phyloP scores from a whole-genome alignment of 2,113 vertebrate genomes.

The Ictalurus furcatus region DNA sequence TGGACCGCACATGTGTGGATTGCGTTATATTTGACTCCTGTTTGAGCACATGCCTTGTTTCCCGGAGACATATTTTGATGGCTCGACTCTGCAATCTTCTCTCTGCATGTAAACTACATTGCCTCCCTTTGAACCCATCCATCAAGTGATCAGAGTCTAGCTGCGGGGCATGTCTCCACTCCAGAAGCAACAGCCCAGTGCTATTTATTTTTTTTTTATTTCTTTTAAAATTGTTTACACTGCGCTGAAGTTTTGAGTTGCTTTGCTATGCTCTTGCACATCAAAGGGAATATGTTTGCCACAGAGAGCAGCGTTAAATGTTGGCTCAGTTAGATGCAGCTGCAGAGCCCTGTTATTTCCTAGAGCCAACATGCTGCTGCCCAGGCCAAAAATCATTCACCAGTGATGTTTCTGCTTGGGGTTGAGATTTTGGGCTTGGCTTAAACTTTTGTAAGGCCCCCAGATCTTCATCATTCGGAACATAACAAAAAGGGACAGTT shows the following conservation, averaged over 20 bases:
- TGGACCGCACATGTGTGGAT: constrained; percentile 43
- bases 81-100: constrained; percentile 38
- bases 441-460: constrained; percentile 43
- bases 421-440: constrained; percentile 31
- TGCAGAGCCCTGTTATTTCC: constrained; percentile 32
- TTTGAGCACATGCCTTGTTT: constrained; percentile 32
- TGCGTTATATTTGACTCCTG: constrained; percentile 18
- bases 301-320: constrained; percentile 4
- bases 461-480: constrained; percentile 54
- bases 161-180: constrained; percentile 30
- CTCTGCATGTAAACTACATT: constrained; percentile 30
- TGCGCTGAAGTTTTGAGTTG: constrained; percentile 27
- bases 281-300: constrained; percentile 19
- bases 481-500: constrained; percentile 51
- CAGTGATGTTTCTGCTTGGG: constrained; percentile 47
- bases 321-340: constrained; percentile 16
- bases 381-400: constrained; percentile 8
- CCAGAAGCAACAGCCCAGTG: constrained; percentile 25
- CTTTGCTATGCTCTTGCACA: constrained; percentile 2
- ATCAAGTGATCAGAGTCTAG: constrained; percentile 37
- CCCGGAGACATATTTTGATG: constrained; percentile 38
- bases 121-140: constrained; percentile 40
- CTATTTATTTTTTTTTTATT: constrained; percentile 9
- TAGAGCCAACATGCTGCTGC: not conserved
- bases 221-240: constrained; percentile 40